Base-by-base conservation (phyloP, 2,888 invertebrate genomes). In the Catotricha subobsoleta region DNA sequence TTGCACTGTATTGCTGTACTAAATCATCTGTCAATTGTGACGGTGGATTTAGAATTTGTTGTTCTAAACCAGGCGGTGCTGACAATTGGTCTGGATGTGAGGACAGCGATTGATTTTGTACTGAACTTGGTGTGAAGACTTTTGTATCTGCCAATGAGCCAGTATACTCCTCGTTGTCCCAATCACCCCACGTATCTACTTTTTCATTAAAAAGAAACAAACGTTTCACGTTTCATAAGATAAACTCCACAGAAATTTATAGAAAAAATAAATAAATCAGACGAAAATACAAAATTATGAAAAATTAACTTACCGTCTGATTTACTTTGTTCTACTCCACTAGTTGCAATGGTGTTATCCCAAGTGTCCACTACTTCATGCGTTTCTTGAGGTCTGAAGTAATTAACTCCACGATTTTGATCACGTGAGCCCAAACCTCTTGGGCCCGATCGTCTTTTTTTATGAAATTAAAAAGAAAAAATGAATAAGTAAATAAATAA, bases 81-180 rank as follows among this genome's bases (percentile, higher is more conserved):
- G 37, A 38, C 15, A 39, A 36, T 20, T 38, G 16, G 16, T 38
- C 35, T 2, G 39, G 16, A 19, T 38, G 21, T n/a, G 25, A 18
- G 9, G n/a, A 4, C 12, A 55, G 51, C 49, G 58, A 58, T 36
- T 36, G 36, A 40, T 54, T 52, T 38, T 53, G 55, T 38, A 62
- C 49, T 49, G 60, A 67, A 52, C 79, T 79, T 10, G 83, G 77
- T 31, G 83, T 83, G 57, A 86, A 86, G 43, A 94, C 91, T 69
- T 92, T 92, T 37, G 87, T 88, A 59, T 94, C 92, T 47, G 87
- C 82, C 45, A 92, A 70, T 50, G 88, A 90, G 41, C 92, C 92
- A 30, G 88, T 87, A 71, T 92, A 94, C 59, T 92, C 92, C 62
- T 92, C 91, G 55, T 77, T 83, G 64, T 83, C 87, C 87, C 81